Evolutionary conservation across 1,140 invertebrate species (phyloP), one percentile per base, ranked within the genome.

Genomic region (Polypedilum vanderplanki): DNA sequence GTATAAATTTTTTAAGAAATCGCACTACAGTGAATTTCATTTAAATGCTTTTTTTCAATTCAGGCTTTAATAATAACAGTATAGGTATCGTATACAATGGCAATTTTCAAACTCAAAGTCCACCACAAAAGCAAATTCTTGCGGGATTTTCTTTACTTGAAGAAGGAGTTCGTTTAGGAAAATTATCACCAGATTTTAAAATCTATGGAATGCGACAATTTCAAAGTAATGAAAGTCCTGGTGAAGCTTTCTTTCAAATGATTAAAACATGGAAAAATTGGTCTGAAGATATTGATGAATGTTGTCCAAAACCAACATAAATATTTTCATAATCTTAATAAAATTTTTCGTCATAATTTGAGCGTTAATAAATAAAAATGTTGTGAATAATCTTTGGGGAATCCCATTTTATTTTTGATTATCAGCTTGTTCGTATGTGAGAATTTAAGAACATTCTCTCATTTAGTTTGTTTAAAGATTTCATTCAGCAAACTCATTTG

Each of bases 51-150:
- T 70, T 70, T 0, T 18, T 8, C 17, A 33, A 18, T 70, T 67
- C 12, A 70, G 82, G 84, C 0, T 90, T 88, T 78, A 91, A 91
- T 76, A 78, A 79, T 1, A 85, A 82, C 64, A 86, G 87, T 10
- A 82, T 90, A 10, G 90, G 88, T 57, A 88, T 93, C 73, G 87
- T 87, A 4, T 89, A 93, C 65, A 88, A 93, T 75, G 92, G 92
- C 5, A 87, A 88, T 70, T 91, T 86, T 77, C 86, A 85, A 10
- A 84, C 85, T 77, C 76, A 84, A 8, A 84, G 85, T 18, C 86
- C 83, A 8, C 75, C 81, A 5, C 81, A 81, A 18, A 84, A 86
- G 4, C 89, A 90, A 78, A 40, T 91, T 4, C 78, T 85, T 0
- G 87, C 86, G 0, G 86, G 85, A 0, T 85, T 87, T 77, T 79